These are phyloP conservation scores for Choloepus didactylus DNA, from an alignment of 2,797 vertebrate genomes.

Conservation along the genomic window DNA sequence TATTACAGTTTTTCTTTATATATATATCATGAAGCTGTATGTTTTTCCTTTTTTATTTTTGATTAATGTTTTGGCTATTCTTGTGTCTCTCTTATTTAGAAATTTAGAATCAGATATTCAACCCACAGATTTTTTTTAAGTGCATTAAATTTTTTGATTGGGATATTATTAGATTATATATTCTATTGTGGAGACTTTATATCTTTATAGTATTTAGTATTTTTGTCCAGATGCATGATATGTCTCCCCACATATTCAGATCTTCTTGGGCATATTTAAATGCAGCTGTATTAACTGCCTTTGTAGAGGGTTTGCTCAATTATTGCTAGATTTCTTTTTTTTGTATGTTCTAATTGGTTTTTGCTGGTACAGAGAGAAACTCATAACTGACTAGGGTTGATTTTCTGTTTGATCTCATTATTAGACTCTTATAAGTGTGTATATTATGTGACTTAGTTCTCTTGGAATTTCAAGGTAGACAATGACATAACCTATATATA, in stretches of 20 bases:
- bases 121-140: neutral
- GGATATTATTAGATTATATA: neutral
- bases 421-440: neutral
- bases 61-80: neutral
- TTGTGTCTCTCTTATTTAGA: neutral
- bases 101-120: neutral
- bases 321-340: neutral
- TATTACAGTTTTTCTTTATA: neutral
- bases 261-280: neutral
- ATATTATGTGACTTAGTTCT: neutral
- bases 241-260: neutral
- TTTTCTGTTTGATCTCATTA: neutral
- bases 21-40: neutral
- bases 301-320: neutral
- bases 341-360: neutral
- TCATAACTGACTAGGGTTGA: neutral
- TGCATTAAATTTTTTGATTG: neutral
- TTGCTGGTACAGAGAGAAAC: neutral
- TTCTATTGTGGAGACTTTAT: neutral
- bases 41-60: too few species aligned
- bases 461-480: neutral
- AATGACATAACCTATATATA: neutral
- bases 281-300: neutral
- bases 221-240: neutral
- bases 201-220: neutral